Evolutionary conservation across 2,888 invertebrate species (phyloP), one percentile per base, ranked within the genome.

Genomic region (Augiades crinisus): DNA sequence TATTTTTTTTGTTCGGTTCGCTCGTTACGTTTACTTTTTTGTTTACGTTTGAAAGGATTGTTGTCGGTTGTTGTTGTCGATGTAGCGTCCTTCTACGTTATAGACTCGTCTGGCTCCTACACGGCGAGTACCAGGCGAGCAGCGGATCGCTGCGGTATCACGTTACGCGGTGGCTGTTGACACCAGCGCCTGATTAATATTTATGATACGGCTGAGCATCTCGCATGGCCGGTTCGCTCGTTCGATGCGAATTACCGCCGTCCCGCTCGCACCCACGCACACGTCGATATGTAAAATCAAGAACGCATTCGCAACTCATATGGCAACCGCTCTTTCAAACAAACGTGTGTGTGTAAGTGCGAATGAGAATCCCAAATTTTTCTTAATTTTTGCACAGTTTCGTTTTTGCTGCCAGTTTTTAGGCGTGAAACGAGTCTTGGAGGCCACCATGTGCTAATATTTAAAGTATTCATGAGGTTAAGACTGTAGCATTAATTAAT

Each of bases 101-200:
- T 60, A 69, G 70, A 68, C 59, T 62, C 54, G 79, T 78, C 75
- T 81, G 70, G 73, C 61, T 62, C 63, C 64, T 58, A 63, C 71
- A 65, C 66, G 68, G 65, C 65, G 69, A 80, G 86, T 82, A 87
- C 81, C 80, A 86, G 83, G 83, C 81, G 70, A 73, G 70, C 81
- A 86, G 80, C 75, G 80, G 79, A 81, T 85, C 80, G 84, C 71
- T 67, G 78, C 78, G 81, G 84, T 87, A 81, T 88, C 88, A 81
- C 83, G 88, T 88, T 88, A 88, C 89, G 87, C 86, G 81, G 87
- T 88, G 89, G 89, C 89, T 88, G 89, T 89, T 88, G 89, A 89
- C 89, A 88, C 89, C 89, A 88, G 83, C 78, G 89, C 86, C 87
- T 89, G 89, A 89, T 89, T 89, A 89, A 89, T 89, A 89, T 89